Evolutionary conservation across 2,888 invertebrate species (phyloP), one percentile per base, ranked within the genome.

Genomic region (Ariolimax columbianus): DNA sequence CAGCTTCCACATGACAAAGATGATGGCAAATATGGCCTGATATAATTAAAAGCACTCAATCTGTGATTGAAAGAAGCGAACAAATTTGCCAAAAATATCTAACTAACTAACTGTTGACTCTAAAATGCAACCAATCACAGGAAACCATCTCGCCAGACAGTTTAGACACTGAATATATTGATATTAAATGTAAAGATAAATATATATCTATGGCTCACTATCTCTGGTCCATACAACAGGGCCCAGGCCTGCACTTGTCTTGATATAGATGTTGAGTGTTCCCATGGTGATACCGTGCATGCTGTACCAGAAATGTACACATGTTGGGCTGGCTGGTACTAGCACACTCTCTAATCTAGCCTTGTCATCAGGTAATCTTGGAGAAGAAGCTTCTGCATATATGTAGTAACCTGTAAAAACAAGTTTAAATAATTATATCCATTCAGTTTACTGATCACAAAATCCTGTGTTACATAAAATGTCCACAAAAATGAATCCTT

Each of bases 301-400:
- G 83, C 91, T 91, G 87, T 92, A 93, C 91, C 91, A 93, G 87
- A 93, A 92, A 36, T 87, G 88, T 38, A 93, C 83, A 86, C 92
- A 92, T 51, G 90, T 80, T 84, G 91, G 90, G 40, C 88, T 89
- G 17, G 90, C 86, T 51, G 88, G 82, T 72, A 90, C 89, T 40
- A 82, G 86, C 36, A 89, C 86, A 80, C 91, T 90, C 6, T 90
- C 88, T 43, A 91, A 77, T 89, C 90, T 89, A 14, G 90, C 88
- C 79, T 86, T 89, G 77, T 91, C 90, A n/a, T 90, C 90, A 33
- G 87, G 86, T 47, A 51, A 78, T 36, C 90, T 84, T 6, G 91
- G 91, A 19, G 83, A 63, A 0, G 91, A 91, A 0, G 91, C 86
- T 66, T 91, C 92, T 43, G 91, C 86, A 82, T 89, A 92, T 70